These are phyloP conservation scores for Typhlichthys eigenmanni DNA, from an alignment of 2,797 vertebrate genomes.

Conservation along the genomic window DNA sequence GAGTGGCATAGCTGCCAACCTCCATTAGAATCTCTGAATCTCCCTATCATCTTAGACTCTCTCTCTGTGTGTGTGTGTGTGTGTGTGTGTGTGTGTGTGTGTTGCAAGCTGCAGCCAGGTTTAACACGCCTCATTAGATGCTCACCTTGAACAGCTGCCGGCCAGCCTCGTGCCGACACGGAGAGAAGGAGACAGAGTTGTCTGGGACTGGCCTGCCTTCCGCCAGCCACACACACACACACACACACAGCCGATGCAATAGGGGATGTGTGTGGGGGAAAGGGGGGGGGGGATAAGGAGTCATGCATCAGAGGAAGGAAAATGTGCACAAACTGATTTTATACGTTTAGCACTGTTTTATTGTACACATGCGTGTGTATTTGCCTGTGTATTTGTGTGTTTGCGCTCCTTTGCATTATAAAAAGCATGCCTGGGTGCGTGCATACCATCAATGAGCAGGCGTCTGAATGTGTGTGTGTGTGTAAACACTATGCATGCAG, in stretches of 20 bases:
- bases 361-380: background rate
- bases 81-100: slow-evolving; percentile 24
- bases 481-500: background rate
- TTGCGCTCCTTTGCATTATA: background rate
- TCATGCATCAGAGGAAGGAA: background rate
- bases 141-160: slow-evolving; percentile 65
- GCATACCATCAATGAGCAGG: background rate
- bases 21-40: background rate
- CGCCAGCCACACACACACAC: slow-evolving; percentile 36
- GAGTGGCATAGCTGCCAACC: background rate
- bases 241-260: slow-evolving; percentile 20
- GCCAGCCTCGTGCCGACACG: slow-evolving; percentile 44
- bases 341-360: no score
- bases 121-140: slow-evolving; percentile 50
- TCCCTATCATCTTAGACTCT: slow-evolving; percentile 5
- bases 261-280: slow-evolving; percentile 27
- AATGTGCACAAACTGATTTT: background rate
- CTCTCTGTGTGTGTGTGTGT: slow-evolving; percentile 1
- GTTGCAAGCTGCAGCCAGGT: background rate
- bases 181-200: slow-evolving; percentile 51
- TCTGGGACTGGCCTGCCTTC: slow-evolving; percentile 48
- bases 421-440: background rate
- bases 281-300: slow-evolving; percentile 3
- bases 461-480: background rate
- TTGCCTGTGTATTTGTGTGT: background rate